phyloP scores from a whole-genome alignment of 2,113 vertebrate genomes.

The Sterrhoptilus dennistouni region DNA sequence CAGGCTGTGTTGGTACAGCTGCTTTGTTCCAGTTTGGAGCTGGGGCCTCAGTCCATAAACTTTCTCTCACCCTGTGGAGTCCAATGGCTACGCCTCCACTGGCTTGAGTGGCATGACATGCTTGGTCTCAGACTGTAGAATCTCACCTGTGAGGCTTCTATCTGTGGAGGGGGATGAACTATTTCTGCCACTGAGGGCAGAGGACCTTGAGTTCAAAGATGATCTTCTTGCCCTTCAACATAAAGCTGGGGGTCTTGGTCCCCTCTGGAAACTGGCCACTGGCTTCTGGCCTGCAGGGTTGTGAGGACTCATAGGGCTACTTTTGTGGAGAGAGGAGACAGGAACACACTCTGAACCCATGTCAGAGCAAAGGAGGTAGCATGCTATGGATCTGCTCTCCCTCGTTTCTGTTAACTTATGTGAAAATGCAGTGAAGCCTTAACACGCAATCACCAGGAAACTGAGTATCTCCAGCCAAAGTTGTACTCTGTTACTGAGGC shows the following conservation, averaged over 20 bases:
- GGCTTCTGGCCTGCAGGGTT: rapidly evolving
- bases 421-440: background rate
- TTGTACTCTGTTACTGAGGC: background rate
- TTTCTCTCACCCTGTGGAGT: background rate
- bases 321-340: background rate
- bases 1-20: rapidly evolving
- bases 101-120: rapidly evolving
- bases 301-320: background rate
- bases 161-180: background rate
- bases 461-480: background rate
- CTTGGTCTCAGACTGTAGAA: background rate
- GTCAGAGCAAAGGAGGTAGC: background rate
- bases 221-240: background rate
- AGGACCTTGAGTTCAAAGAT: background rate
- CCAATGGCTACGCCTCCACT: rapidly evolving
- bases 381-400: background rate
- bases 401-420: background rate
- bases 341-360: background rate
- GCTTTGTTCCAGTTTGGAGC: background rate
- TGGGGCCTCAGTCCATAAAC: rapidly evolving
- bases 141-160: background rate
- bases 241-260: background rate
- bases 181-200: background rate
- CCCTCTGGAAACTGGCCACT: background rate
- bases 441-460: background rate